A percentile compares a stretch with the other conserved stretches of the same genome.
These are phyloP conservation scores for Haliclona indistincta DNA, from an alignment of 37 sponge, comb jelly and placozoan genomes.

Conservation along the genomic window DNA sequence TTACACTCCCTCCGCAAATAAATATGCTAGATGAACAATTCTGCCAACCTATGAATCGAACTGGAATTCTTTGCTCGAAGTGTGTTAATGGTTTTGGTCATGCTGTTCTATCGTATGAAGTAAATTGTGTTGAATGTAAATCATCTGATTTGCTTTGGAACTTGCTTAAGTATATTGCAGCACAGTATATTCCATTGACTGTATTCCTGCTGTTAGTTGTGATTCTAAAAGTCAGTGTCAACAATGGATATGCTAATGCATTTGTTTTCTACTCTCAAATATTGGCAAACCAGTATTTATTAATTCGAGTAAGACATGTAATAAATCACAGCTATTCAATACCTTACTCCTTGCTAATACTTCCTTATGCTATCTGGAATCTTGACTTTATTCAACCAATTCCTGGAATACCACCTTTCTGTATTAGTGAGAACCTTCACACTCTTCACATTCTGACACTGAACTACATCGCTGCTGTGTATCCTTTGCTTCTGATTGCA, in stretches of 20 bases:
- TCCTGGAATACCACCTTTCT: constrained; percentile 9
- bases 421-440: constrained; percentile 3
- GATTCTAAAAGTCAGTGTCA: background rate
- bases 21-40: constrained; percentile 21
- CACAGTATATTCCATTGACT: background rate
- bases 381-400: constrained; percentile 24
- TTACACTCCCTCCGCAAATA: constrained; percentile 11
- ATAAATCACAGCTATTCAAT: background rate
- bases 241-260: background rate
- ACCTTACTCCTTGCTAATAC: background rate
- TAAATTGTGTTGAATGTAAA: background rate
- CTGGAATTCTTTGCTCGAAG: constrained; percentile 33
- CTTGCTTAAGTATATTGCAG: background rate
- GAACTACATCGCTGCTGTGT: constrained; percentile 34
- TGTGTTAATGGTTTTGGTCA: constrained; percentile 9
- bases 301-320: background rate
- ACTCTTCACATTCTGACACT: constrained; percentile 22
- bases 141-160: background rate
- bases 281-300: background rate
- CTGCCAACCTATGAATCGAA: constrained; percentile 19
- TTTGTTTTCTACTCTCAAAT: background rate
- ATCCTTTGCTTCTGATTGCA: constrained; percentile 13
- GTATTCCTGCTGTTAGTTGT: background rate
- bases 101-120: background rate
- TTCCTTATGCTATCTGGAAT: constrained; percentile 35